These are phyloP conservation scores for Atractosteus spatula DNA, from an alignment of 2,113 vertebrate species.

Conservation along the genomic window DNA sequence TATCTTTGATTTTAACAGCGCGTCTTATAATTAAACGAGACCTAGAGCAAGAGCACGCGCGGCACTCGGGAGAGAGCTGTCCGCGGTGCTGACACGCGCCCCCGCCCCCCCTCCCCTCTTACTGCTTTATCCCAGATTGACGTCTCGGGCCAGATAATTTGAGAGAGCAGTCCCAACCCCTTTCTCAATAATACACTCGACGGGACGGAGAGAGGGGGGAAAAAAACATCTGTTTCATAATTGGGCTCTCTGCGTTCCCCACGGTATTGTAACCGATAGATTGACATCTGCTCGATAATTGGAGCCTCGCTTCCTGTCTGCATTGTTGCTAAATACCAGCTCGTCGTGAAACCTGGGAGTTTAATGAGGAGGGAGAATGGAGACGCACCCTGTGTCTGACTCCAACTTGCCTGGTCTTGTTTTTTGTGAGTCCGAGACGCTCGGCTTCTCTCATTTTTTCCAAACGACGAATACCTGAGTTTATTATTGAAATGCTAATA, in stretches of 20 bases:
- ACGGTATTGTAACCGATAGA: conserved; percentile 69
- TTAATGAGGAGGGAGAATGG: too few species aligned
- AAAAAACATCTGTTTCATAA: conserved; percentile 70
- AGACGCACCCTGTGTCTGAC: too few species aligned
- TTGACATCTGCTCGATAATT: conserved; percentile 76
- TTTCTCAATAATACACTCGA: conserved; percentile 41
- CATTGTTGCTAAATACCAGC: conserved; percentile 63
- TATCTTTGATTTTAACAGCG: too few species aligned
- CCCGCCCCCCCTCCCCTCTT: conserved; percentile 29
- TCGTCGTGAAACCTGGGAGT: conserved; percentile 6
- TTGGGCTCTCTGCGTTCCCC: conserved; percentile 69
- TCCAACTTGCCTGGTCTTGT: background rate
- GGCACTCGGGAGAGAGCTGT: conserved; percentile 56
- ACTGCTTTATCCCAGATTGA: conserved; percentile 53
- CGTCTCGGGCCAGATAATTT: conserved; percentile 53
- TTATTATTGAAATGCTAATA: too few species aligned
- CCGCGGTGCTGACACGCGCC: conserved; percentile 60
- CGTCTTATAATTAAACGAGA: conserved; percentile 4
- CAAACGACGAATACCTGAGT: too few species aligned
- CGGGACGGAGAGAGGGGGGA: conserved; percentile 38
- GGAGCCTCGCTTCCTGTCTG: conserved; percentile 55
- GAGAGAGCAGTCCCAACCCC: conserved; percentile 28
- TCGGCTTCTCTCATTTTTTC: background rate
- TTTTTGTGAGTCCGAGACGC: background rate
- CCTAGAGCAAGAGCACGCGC: conserved; percentile 28